Evolutionary conservation across 1,140 invertebrate species (phyloP), one percentile per base, ranked within the genome.

Genomic region (Drosophila ficusphila): DNA sequence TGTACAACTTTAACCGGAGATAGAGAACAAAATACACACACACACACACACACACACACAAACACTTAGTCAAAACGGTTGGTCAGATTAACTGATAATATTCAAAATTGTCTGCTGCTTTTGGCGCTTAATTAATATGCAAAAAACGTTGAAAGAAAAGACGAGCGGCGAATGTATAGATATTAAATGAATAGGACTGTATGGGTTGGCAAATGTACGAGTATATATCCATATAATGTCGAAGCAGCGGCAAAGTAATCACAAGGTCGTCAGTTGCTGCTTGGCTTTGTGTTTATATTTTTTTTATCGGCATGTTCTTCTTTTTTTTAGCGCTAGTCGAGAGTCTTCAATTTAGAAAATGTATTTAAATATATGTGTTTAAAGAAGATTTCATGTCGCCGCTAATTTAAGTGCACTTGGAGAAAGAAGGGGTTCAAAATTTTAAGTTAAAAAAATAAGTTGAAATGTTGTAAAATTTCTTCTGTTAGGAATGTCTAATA

Each of bases 71-170:
- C 60, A 49, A 44, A 48, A 76, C 31, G 38, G 42, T 67, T 51
- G 58, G 48, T 67, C 65, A 85, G 79, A 85, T 85, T 85, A 85
- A 65, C 81, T 85, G 81, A 85, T 85, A 85, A 85, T 70, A 86
- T 85, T 81, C 58, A 85, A 86, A 86, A 85, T 86, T 79, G 73
- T 75, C 65, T 57, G 78, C 65, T 77, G 81, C 69, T 88, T 82
- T 89, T 89, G 78, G 85, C 78, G 83, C 79, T 88, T 89, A 89
- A 89, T 88, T 88, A 88, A 88, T 88, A 88, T 88, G 83, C 83
- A 88, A 89, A 89, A 88, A 89, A 65, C 83, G 83, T 88, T 69
- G 79, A 67, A 69, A 76, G 58, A 76, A 77, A 77, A 85, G 74
- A 82, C 53, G 18, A 41, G 34, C 51, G 16, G 14, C 51, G 33